Conservation (phyloP, 2,888 invertebrate genomes). For the Tenthredo notha region DNA sequence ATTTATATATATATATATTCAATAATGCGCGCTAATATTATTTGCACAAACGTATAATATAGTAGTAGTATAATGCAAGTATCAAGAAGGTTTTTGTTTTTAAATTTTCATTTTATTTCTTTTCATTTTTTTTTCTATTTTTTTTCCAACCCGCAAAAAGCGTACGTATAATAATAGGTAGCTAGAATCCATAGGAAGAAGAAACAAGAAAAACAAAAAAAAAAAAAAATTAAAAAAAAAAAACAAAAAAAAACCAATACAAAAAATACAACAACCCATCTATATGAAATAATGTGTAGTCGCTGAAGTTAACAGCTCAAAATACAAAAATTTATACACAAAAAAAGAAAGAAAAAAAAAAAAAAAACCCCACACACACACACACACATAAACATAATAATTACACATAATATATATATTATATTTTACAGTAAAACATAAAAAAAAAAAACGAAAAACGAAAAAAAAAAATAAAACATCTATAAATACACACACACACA, state of each 20-base stretch:
- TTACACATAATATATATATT: slow-evolving; percentile 49
- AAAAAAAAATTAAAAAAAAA: too few species aligned
- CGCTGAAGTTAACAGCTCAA: neutral
- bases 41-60: neutral
- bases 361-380: slow-evolving; percentile 68
- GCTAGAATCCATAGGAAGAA: neutral
- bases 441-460: neutral
- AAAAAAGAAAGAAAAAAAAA: neutral
- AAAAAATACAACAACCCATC: too few species aligned
- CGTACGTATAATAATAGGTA: slow-evolving; percentile 19
- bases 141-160: neutral
- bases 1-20: neutral
- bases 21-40: neutral
- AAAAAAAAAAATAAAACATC: slow-evolving; percentile 27
- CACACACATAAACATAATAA: slow-evolving; percentile 65
- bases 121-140: neutral
- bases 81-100: slow-evolving; percentile 39
- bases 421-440: slow-evolving; percentile 43
- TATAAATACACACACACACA: slow-evolving; percentile 55
- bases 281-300: slow-evolving; percentile 3
- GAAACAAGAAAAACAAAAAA: neutral
- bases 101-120: neutral
- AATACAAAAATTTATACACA: neutral
- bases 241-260: too few species aligned
- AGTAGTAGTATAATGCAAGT: neutral